phyloP scores from a whole-genome alignment of 2,113 vertebrate species.

The Chroicocephalus ridibundus region DNA sequence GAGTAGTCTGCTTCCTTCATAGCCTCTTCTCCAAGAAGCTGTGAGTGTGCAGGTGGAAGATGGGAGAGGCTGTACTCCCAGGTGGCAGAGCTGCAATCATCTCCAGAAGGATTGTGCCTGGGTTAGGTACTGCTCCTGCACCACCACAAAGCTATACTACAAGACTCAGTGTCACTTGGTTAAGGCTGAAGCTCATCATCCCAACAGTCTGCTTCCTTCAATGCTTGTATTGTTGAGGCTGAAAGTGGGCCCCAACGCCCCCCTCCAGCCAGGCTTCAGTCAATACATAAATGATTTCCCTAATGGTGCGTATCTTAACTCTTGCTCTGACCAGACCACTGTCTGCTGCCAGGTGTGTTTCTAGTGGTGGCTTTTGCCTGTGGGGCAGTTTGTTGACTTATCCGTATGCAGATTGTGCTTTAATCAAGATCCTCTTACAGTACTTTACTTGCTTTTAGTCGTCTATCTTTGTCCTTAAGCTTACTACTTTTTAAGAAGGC shows the following conservation, averaged over 20 bases:
- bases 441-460: background rate
- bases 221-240: background rate
- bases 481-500: background rate
- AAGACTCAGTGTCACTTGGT: background rate
- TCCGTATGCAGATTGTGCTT: background rate
- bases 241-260: background rate
- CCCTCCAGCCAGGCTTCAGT: background rate
- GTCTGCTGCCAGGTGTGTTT: background rate
- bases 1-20: background rate
- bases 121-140: background rate
- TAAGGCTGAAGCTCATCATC: background rate
- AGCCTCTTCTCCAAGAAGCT: background rate
- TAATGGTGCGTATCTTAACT: background rate
- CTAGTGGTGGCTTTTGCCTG: background rate
- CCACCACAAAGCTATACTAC: background rate
- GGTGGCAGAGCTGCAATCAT: background rate
- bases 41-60: background rate
- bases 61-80: background rate
- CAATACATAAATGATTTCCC: background rate
- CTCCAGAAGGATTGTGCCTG: background rate
- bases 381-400: background rate
- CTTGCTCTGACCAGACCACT: background rate
- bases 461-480: background rate
- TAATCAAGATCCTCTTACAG: constrained; percentile 1
- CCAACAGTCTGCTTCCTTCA: background rate